Evolutionary conservation across 2,888 invertebrate species (phyloP), one percentile per base, ranked within the genome.

Genomic region (Tiliacea aurago): DNA sequence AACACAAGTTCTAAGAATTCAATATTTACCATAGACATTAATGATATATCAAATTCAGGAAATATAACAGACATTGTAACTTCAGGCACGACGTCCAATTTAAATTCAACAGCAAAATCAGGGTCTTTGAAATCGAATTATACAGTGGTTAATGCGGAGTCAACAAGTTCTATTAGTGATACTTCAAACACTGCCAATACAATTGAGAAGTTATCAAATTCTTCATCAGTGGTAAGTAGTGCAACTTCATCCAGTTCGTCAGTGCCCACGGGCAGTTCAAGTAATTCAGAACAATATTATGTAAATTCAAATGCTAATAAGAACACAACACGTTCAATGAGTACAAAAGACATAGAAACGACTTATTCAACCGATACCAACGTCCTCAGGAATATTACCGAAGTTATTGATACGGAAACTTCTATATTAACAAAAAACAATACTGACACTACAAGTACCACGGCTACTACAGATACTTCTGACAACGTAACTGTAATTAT

Each of bases 91-190:
- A 62, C n/a, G 4, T 68, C 33, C 11, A 58, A 69, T 61, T 81
- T 69, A 59, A 80, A 80, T 80, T 80, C 83, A 62, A 72, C 62
- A 37, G 83, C 73, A 15, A 71, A 58, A 47, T 83, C 70, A 61
- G 56, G 73, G 47, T 67, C 51, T 11, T 41, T 72, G 23, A 73
- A 62, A 15, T 72, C 73, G 2, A 70, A 4, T 23, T 73, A 71
- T 72, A 37, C 33, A 63, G 15, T 56, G 2, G 33, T 53, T n/a
- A 53, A 64, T 37, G 49, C 20, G 10, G 71, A 63, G 0, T 56
- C 62, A 45, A 55, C 2, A 13, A 70, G 7, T 61, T 70, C 71
- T 37, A 20, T 71, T 9, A 76, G 65, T 37, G 69, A 73, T 61
- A 69, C 10, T 77, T 80, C 73, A 51, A 80, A 73, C 41, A 66